These are phyloP conservation scores for Cydia pomonella DNA, from an alignment of 1,140 invertebrate species.

Conservation along the genomic window DNA sequence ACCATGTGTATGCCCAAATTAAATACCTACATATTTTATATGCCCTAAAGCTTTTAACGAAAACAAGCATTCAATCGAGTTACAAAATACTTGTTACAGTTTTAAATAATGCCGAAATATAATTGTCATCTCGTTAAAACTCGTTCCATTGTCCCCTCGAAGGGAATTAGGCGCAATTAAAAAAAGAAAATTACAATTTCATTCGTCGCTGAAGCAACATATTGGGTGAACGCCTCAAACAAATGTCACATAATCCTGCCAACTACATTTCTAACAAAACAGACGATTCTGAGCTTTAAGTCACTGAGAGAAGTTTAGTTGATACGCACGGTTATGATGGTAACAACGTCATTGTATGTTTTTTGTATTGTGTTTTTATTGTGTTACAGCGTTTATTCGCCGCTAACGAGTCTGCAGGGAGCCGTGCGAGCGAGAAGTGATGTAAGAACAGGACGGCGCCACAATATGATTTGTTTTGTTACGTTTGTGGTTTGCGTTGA, in stretches of 20 bases:
- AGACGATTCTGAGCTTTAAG: conserved; percentile 42
- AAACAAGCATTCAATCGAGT: conserved; percentile 25
- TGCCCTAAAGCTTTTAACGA: conserved; percentile 22
- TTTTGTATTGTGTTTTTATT: conserved; percentile 75
- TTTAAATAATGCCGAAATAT: conserved; percentile 43
- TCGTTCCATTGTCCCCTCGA: conserved; percentile 42
- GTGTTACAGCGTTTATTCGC: conserved; percentile 71
- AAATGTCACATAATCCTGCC: conserved; percentile 61
- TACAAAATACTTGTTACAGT: conserved; percentile 26
- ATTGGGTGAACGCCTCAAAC: conserved; percentile 74
- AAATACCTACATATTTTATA: not conserved
- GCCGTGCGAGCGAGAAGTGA: conserved; percentile 44
- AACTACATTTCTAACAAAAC: conserved; percentile 34
- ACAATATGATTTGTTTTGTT: conserved; percentile 59
- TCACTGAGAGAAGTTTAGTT: not conserved
- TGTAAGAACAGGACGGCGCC: conserved; percentile 42
- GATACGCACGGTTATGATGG: conserved; percentile 36
- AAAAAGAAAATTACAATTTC: conserved; percentile 73
- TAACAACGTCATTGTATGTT: conserved; percentile 56
- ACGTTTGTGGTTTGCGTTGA: conserved; percentile 44
- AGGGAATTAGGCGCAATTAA: conserved; percentile 68
- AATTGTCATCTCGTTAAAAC: conserved; percentile 41
- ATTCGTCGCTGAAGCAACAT: conserved; percentile 57
- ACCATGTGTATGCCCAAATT: not conserved
- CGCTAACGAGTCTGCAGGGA: conserved; percentile 67